Percentiles rank a stretch among this genome's conserved stretches.
phyloP scores from a whole-genome alignment of 2,113 vertebrate species.

The Formicarius rufipectus region DNA sequence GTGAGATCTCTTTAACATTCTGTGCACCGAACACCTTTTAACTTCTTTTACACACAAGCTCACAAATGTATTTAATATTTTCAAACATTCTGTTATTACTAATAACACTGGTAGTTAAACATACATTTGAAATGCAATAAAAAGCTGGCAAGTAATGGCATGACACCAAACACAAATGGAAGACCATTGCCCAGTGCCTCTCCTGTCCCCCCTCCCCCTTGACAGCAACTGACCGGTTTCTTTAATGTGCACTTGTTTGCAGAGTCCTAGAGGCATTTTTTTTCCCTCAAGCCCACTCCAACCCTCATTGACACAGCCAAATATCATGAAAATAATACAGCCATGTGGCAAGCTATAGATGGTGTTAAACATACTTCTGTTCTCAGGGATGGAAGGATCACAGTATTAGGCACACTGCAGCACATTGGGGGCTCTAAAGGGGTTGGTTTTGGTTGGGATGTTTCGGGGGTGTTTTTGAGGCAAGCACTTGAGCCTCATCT shows the following conservation, averaged over 20 bases:
- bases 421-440: not conserved
- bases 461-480: slow-evolving; percentile 29
- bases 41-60: slow-evolving; percentile 69
- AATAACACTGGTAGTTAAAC: slow-evolving; percentile 70
- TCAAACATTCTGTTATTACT: slow-evolving; percentile 58
- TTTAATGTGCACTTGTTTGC: slow-evolving; percentile 28
- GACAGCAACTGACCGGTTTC: slow-evolving; percentile 12
- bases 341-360: not conserved
- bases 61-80: slow-evolving; percentile 76
- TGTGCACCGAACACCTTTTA: slow-evolving; percentile 67
- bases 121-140: slow-evolving; percentile 63
- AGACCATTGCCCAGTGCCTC: not conserved
- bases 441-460: not conserved
- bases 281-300: not conserved
- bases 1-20: slow-evolving; percentile 81
- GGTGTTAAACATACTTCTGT: not conserved
- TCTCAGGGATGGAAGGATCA: not conserved
- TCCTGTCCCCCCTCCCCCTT: not conserved
- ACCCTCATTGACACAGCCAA: not conserved
- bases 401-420: slow-evolving; percentile 26
- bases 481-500: slow-evolving; percentile 56
- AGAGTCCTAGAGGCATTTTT: not conserved
- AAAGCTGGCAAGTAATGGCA: not conserved
- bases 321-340: not conserved
- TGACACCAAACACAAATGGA: not conserved